Evolutionary conservation across 2,797 vertebrate genomes (phyloP).

Genomic region (Setipinna tenuifilis): DNA sequence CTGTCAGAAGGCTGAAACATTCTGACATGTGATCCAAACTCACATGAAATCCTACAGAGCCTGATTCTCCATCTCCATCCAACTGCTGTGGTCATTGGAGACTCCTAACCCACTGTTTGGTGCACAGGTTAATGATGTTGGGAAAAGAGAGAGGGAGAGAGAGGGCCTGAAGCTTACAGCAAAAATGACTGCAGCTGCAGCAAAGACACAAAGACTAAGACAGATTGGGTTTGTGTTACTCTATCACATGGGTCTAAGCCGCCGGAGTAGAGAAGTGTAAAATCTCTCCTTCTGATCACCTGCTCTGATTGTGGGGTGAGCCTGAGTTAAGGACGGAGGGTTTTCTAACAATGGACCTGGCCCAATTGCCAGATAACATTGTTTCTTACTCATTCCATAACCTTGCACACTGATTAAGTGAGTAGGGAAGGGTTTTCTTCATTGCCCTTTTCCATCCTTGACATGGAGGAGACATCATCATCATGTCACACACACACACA

Average conservation of each 20-base stretch:
- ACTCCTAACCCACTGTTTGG: background rate
- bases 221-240: background rate
- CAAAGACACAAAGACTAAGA: slow-evolving; percentile 32
- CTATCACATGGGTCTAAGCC: background rate
- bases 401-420: background rate
- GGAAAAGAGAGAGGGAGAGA: background rate
- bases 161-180: slow-evolving; percentile 29
- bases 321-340: background rate
- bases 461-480: too few relatives aligned
- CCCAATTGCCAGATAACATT: background rate
- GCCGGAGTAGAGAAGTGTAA: background rate
- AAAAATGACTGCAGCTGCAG: slow-evolving; percentile 14
- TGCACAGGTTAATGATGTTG: slow-evolving; percentile 1
- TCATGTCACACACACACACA: too few relatives aligned
- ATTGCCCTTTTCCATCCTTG: too few relatives aligned
- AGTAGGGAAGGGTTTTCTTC: too few relatives aligned
- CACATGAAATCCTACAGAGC: background rate
- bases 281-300: background rate
- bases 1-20: too few relatives aligned
- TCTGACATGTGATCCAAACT: background rate
- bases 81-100: background rate
- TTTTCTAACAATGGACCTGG: background rate
- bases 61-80: too few relatives aligned
- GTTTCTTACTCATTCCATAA: background rate
- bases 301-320: background rate